Percentiles rank a stretch among this genome's conserved stretches.
phyloP scores from a whole-genome alignment of 2,888 invertebrate genomes.

The Caenorhabditis imperialis region DNA sequence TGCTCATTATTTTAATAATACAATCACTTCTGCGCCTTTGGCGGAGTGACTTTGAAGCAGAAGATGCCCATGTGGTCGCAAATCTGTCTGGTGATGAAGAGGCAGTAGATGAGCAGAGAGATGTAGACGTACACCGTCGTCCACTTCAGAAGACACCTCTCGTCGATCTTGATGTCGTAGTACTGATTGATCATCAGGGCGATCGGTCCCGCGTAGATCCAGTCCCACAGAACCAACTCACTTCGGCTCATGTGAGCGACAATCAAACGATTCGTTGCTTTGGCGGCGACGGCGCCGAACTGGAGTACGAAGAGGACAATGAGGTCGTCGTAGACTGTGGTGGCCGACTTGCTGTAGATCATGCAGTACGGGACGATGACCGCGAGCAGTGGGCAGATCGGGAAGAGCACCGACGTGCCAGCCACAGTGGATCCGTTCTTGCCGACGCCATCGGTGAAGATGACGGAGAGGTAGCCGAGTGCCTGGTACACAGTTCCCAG shows the following conservation, averaged over 20 bases:
- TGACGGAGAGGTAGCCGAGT: slow-evolving; percentile 76
- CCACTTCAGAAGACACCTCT: slow-evolving; percentile 44
- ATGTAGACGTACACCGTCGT: slow-evolving; percentile 78
- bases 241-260: slow-evolving; percentile 99
- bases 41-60: slow-evolving; percentile 77
- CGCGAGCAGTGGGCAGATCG: slow-evolving; percentile 92
- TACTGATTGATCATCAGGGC: slow-evolving; percentile 94
- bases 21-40: slow-evolving; percentile 20
- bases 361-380: slow-evolving; percentile 92
- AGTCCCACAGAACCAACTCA: slow-evolving; percentile 96
- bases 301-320: slow-evolving; percentile 92
- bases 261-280: slow-evolving; percentile 92
- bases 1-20: slow-evolving; percentile 12
- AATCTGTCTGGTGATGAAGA: slow-evolving; percentile 79
- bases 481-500: slow-evolving; percentile 69
- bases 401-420: slow-evolving; percentile 87
- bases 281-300: slow-evolving; percentile 92
- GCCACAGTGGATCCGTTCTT: slow-evolving; percentile 92
- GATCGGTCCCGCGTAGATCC: slow-evolving; percentile 91
- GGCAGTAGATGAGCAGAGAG: slow-evolving; percentile 79
- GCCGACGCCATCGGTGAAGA: slow-evolving; percentile 89
- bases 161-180: slow-evolving; percentile 59
- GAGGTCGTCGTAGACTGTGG: slow-evolving; percentile 84
- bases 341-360: slow-evolving; percentile 89
- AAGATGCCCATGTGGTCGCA: slow-evolving; percentile 80